These are phyloP conservation scores for Drosophila varians DNA, from an alignment of 1,140 invertebrate genomes.

Conservation along the genomic window DNA sequence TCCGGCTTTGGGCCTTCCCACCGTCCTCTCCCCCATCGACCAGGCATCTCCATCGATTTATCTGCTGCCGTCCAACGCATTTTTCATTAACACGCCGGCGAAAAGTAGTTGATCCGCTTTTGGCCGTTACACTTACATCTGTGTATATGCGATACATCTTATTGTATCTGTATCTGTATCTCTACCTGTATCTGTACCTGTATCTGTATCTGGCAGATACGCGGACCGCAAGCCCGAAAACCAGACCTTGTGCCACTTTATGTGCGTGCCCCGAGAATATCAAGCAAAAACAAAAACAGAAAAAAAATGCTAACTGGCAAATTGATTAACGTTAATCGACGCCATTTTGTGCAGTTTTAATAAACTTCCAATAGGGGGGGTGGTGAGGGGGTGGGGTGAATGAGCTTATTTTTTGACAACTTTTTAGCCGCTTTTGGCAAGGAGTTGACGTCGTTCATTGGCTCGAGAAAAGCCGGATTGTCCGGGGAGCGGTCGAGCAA, in stretches of 20 bases:
- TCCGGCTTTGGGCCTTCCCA: conserved; percentile 3
- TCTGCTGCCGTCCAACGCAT: conserved; percentile 57
- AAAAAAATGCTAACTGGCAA: conserved; percentile 34
- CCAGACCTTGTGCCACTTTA: conserved; percentile 79
- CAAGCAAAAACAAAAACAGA: conserved; percentile 18
- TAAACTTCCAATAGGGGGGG: conserved; percentile 22
- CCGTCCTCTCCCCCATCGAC: not conserved
- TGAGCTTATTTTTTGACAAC: conserved; percentile 50
- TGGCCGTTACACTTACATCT: conserved; percentile 50
- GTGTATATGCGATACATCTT: conserved; percentile 49
- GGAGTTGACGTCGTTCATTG: conserved; percentile 66
- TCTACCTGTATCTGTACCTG: conserved; percentile 46
- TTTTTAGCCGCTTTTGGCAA: conserved; percentile 27
- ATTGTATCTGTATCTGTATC: conserved; percentile 48
- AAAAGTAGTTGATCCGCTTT: conserved; percentile 75
- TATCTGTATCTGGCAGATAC: conserved; percentile 10
- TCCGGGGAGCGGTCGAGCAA: conserved; percentile 45
- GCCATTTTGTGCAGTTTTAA: conserved; percentile 72
- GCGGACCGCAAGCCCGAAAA: conserved; percentile 45
- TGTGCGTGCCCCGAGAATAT: conserved; percentile 49
- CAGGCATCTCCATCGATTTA: not conserved
- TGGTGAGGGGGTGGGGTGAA: conserved; percentile 42
- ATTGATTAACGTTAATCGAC: conserved; percentile 77
- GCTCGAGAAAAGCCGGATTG: conserved; percentile 45
- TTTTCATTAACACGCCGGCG: conserved; percentile 65